Conservation (phyloP, 2,888 invertebrate species). For the Andrena flavipes region DNA sequence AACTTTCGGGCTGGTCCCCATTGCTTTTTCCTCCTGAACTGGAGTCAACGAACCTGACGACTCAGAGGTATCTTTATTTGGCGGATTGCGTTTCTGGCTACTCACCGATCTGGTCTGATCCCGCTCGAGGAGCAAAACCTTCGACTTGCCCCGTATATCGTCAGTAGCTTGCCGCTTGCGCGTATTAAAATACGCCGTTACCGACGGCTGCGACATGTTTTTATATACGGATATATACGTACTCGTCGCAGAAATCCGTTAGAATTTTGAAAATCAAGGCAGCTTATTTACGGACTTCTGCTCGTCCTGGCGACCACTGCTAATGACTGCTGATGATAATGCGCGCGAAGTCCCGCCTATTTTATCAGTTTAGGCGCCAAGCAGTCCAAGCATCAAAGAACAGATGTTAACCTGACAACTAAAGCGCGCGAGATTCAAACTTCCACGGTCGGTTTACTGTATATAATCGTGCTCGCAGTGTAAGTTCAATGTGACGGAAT, state of each 20-base stretch:
- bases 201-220: slow-evolving; percentile 92
- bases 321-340: neutral
- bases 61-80: slow-evolving; percentile 30
- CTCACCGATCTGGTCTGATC: slow-evolving; percentile 55
- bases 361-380: slow-evolving; percentile 59
- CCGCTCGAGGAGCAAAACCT: slow-evolving; percentile 85
- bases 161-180: slow-evolving; percentile 91
- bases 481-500: neutral
- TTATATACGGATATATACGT: slow-evolving; percentile 60
- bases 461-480: neutral
- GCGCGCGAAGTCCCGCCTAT: slow-evolving; percentile 54
- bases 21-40: slow-evolving; percentile 53
- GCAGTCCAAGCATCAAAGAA: slow-evolving; percentile 17
- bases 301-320: neutral
- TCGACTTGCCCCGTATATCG: slow-evolving; percentile 85
- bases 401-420: neutral
- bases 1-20: slow-evolving; percentile 67
- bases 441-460: neutral
- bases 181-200: slow-evolving; percentile 91
- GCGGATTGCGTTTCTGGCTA: slow-evolving; percentile 41
- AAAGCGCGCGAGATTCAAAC: slow-evolving; percentile 35
- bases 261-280: slow-evolving; percentile 37
- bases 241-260: slow-evolving; percentile 41
- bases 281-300: slow-evolving; percentile 4
- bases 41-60: slow-evolving; percentile 40